phyloP scores from a whole-genome alignment of 2,888 invertebrate genomes.

The Mimachlamys varia region DNA sequence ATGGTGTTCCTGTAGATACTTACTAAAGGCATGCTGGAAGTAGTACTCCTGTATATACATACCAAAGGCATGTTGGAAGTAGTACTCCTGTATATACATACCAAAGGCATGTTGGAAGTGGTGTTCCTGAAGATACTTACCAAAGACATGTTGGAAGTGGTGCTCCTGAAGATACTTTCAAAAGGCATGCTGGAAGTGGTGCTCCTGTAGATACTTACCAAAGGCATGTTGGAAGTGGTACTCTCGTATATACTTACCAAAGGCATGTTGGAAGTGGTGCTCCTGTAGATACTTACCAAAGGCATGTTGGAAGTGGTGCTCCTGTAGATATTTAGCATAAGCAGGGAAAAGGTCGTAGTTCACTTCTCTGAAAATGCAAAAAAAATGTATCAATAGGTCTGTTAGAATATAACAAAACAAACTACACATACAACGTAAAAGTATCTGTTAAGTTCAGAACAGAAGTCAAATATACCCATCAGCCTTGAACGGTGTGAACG shows the following conservation, averaged over 20 bases:
- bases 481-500: constrained; percentile 60
- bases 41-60: constrained; percentile 85
- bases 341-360: constrained; percentile 84
- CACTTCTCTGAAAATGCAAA: constrained; percentile 74
- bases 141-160: too few species aligned
- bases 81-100: too few species aligned
- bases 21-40: constrained; percentile 87
- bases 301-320: constrained; percentile 86
- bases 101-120: constrained; percentile 87
- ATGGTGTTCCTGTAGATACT: constrained; percentile 23
- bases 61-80: constrained; percentile 87
- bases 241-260: too few species aligned
- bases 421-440: too few species aligned
- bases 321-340: constrained; percentile 87
- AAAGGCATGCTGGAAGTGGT: constrained; percentile 87
- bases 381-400: background rate
- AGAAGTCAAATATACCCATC: constrained; percentile 56
- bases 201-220: constrained; percentile 85
- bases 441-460: background rate
- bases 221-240: too few species aligned
- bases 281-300: constrained; percentile 81
- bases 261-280: constrained; percentile 86
- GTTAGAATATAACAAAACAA: too few species aligned
- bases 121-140: constrained; percentile 85
- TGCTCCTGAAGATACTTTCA: too few species aligned